phyloP scores from a whole-genome alignment of 2,113 vertebrate species.

The Philantomba maxwellii region DNA sequence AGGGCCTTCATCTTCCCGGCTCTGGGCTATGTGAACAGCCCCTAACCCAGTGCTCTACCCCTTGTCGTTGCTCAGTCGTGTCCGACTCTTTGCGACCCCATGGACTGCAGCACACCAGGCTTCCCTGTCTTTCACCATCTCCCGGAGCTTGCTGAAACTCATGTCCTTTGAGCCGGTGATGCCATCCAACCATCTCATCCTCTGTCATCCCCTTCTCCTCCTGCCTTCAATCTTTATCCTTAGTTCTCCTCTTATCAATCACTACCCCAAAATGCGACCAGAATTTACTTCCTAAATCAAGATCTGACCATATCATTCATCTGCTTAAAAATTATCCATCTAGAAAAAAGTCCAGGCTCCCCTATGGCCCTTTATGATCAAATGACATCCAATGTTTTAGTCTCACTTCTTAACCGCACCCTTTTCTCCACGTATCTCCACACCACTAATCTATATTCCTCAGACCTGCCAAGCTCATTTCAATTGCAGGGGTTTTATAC shows the following conservation, averaged over 20 bases:
- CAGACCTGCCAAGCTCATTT: background rate
- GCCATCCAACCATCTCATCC: background rate
- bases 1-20: background rate
- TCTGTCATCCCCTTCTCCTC: background rate
- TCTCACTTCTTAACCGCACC: background rate
- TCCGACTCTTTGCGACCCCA: background rate
- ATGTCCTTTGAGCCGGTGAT: background rate
- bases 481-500: background rate
- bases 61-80: background rate
- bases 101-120: background rate
- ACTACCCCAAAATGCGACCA: background rate
- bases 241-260: background rate
- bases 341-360: background rate
- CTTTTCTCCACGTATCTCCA: background rate
- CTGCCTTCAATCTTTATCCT: background rate
- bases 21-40: background rate
- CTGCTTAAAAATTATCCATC: background rate
- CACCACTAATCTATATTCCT: background rate
- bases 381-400: background rate
- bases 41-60: background rate
- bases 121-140: background rate
- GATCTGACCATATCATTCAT: background rate
- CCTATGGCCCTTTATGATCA: background rate
- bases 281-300: slow-evolving; percentile 9
- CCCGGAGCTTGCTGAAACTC: background rate